A percentile compares a stretch with the other conserved stretches of the same genome.
These are phyloP conservation scores for Hermaeophaga mercurialis DNA, from an alignment of 2,888 invertebrate species.

Conservation along the genomic window DNA sequence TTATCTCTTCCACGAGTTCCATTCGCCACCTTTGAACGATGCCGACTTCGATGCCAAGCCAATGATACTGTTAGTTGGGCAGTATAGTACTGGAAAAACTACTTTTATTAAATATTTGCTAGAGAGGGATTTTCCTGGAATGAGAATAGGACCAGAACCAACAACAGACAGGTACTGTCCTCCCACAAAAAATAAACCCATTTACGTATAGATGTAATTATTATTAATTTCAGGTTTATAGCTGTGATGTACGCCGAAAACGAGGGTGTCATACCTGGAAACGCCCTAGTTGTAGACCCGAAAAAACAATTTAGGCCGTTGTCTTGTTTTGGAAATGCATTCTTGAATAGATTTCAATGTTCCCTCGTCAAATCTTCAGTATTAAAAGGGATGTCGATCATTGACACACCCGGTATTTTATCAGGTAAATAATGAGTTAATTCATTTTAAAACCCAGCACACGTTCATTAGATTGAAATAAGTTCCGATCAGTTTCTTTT, in stretches of 20 bases:
- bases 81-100: constrained; percentile 93
- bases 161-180: constrained; percentile 82
- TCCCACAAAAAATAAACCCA: no score
- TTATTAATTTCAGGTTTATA: constrained; percentile 73
- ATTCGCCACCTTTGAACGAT: constrained; percentile 92
- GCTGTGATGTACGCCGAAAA: constrained; percentile 95
- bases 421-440: constrained; percentile 52
- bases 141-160: constrained; percentile 98
- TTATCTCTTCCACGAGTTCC: constrained; percentile 94
- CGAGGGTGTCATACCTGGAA: constrained; percentile 90
- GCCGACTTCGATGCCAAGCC: constrained; percentile 98
- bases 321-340: constrained; percentile 96
- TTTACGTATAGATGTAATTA: not conserved
- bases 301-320: constrained; percentile 95
- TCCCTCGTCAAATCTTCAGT: constrained; percentile 89
- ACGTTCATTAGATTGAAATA: no score
- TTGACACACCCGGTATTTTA: constrained; percentile 94
- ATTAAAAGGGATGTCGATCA: constrained; percentile 91
- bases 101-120: constrained; percentile 93
- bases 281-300: constrained; percentile 96
- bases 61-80: constrained; percentile 95
- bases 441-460: no score
- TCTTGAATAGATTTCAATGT: constrained; percentile 96
- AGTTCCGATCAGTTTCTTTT: no score
- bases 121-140: constrained; percentile 95